Evolutionary conservation across 2,113 vertebrate genomes (phyloP), one percentile per base, ranked within the genome.

Genomic region (Trichechus manatus): DNA sequence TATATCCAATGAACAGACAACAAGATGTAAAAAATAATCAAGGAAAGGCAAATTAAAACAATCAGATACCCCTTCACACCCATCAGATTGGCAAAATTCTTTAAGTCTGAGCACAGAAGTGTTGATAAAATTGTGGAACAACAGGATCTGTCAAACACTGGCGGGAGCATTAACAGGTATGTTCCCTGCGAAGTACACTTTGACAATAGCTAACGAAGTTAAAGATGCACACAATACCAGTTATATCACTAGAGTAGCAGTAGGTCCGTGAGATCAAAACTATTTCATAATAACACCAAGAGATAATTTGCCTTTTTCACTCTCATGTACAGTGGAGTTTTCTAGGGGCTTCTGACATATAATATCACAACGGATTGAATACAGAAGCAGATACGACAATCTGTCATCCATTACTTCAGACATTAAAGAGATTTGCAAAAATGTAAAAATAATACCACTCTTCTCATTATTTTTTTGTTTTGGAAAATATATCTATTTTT

Each of bases 361-460:
- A 1, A 33, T 6, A 4, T 39, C 77, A 82, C 17, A 23, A 36
- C 31, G 72, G 31, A 93, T 9, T 27, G n/a, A 91, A 63, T 63
- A 31, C 50, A 78, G 47, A 87, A 72, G 53, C 20, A 87, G 75
- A 63, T 11, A 47, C 3, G 2, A 91, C 77, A 93, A 82, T 39
- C 66, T 68, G 31, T 91, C 81, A 91, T 91, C 42, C 47, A 64
- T 63, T 85, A 92, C 88, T 29, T 56, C 68, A 87, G 82, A 83
- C 25, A 84, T 61, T 63, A 79, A 78, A 91, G 50, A 87, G 17
- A 47, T 70, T 93, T 90, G 77, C 50, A 17, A 39, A 93, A 95
- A n/a, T 22, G 6, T 81, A 86, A 89, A 90, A 70, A 61, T 17
- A 56, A 44, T 63, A 31, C 3, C 17, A 93, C 4, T 87, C 25